Evolutionary conservation across 2,113 vertebrate species (phyloP).

Genomic region (Calcarius ornatus): DNA sequence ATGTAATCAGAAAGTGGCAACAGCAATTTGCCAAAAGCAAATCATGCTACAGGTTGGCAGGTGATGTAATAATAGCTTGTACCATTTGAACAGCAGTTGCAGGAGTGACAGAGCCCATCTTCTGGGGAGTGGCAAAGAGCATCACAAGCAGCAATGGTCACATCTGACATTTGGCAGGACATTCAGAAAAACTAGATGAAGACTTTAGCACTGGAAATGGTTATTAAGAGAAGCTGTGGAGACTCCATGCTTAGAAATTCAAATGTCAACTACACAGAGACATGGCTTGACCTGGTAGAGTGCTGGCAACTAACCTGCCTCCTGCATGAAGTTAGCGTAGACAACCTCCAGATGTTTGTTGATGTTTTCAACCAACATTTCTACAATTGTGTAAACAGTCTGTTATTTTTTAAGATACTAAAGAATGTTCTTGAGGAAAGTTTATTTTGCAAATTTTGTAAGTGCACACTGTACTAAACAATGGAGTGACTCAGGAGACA

Average conservation of each 20-base stretch:
- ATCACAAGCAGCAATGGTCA: background rate
- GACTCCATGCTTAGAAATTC: background rate
- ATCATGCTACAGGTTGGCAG: background rate
- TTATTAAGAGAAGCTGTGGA: background rate
- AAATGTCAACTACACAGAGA: background rate
- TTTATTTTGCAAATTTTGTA: background rate
- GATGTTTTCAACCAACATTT: background rate
- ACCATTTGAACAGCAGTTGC: background rate
- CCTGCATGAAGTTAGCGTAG: background rate
- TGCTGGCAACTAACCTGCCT: background rate
- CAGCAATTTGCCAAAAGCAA: background rate
- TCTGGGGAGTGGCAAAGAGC: background rate
- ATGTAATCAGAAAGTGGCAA: background rate
- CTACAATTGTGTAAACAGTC: background rate
- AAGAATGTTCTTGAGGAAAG: background rate
- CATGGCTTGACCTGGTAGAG: background rate
- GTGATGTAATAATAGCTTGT: background rate
- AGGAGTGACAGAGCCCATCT: rapidly evolving
- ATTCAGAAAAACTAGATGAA: background rate
- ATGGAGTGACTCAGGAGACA: background rate
- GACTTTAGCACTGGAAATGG: background rate
- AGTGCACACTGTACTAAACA: background rate
- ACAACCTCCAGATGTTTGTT: background rate
- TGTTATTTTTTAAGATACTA: background rate
- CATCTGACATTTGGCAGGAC: background rate